These are phyloP conservation scores for Mesocentrotus franciscanus DNA, from an alignment of 53 echinoderm and acorn worm genomes.

Conservation along the genomic window DNA sequence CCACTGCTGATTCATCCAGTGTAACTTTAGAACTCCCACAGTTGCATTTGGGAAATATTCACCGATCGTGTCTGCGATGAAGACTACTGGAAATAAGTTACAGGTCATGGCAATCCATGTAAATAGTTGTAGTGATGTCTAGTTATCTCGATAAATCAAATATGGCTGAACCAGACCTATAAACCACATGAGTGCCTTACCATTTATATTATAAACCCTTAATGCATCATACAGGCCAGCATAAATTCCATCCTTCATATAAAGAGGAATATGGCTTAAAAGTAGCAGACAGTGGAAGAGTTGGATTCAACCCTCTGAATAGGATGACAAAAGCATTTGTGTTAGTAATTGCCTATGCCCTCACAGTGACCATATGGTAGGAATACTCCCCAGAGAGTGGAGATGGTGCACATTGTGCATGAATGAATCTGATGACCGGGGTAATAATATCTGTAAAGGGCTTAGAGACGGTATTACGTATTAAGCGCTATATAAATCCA, in stretches of 20 bases:
- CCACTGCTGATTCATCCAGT: too few relatives aligned
- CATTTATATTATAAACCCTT: neutral
- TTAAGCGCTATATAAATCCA: too few relatives aligned
- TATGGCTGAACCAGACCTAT: neutral
- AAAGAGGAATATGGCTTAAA: neutral
- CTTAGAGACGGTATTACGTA: too few relatives aligned
- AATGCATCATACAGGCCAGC: neutral
- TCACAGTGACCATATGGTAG: too few relatives aligned
- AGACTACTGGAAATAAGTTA: conserved; percentile 15
- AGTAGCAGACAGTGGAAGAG: neutral
- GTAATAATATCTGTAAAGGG: too few relatives aligned
- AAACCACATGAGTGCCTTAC: conserved; percentile 12
- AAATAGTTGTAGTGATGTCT: conserved; percentile 59
- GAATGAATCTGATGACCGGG: too few relatives aligned
- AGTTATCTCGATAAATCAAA: conserved; percentile 50
- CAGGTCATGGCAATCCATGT: conserved; percentile 55
- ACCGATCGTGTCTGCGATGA: neutral
- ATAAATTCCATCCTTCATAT: too few relatives aligned
- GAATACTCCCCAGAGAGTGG: too few relatives aligned
- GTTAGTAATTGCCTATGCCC: too few relatives aligned
- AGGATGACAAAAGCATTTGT: too few relatives aligned
- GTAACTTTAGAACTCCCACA: neutral
- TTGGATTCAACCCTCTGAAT: too few relatives aligned
- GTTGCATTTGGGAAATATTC: neutral
- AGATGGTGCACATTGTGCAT: too few relatives aligned